Evolutionary conservation across 2,113 vertebrate genomes (phyloP), one percentile per base, ranked within the genome.

Genomic region (Tetraodon nigroviridis): DNA sequence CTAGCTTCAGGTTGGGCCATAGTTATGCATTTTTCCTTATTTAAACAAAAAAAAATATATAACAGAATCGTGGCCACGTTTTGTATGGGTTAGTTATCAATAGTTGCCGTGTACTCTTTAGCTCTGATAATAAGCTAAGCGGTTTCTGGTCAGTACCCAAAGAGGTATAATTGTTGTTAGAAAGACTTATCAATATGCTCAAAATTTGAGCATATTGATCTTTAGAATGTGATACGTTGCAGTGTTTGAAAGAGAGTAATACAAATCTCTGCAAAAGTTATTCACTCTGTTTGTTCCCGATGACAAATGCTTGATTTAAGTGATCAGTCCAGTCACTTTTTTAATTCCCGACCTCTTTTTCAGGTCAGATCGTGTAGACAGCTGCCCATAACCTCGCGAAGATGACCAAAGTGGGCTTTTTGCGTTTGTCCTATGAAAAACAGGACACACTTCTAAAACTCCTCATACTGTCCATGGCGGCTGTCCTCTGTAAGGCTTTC

Each of bases 391-490:
- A 73, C 63, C 77, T 78, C 83, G 85, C 81, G 80, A 95, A 89
- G 71, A 99, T 99, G 96, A 97, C 95, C 73, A 96, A 97, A 83
- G 14, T 99, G 72, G 96, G 95, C 45, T 98, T 99, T 67, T 86
- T 99, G 66, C 93, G 97, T 55, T 85, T 99, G 85, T 99, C 97
- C 89, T 98, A 98, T 5, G 97, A 99, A 92, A 99, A 99, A 76
- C 97, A 99, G 88, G 97, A 99, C 91, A 99, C 95, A 0, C 92
- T 99, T 80, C 89, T 99, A 84, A 99, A 99, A 91, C 93, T 99
- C 64, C 94, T 99, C 80, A 99, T 99, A 84, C 86, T 99, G 71
- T 98, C 97, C 0, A 99, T 99, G 96, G 96, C 97, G 47, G 96
- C 94, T 16, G 86, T 99, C 74, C 90, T 99, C 45, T 99, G 97